These are phyloP conservation scores for Tachina lurida DNA, from an alignment of 2,888 invertebrate species.

Conservation along the genomic window DNA sequence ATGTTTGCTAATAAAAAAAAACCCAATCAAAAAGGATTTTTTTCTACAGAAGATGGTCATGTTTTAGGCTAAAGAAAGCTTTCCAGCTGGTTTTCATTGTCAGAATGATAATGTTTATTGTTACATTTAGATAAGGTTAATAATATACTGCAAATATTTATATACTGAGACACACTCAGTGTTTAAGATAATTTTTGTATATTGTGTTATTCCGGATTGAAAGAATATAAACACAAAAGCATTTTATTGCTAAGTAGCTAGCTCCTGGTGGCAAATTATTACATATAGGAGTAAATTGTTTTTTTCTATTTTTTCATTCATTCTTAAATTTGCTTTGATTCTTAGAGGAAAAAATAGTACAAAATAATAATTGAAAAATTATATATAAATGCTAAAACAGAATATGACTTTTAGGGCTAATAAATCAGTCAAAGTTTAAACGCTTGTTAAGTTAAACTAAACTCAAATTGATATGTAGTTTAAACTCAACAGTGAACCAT, in stretches of 20 bases:
- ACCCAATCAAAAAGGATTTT: neutral
- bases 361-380: too few species aligned
- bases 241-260: constrained; percentile 42
- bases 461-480: too few species aligned
- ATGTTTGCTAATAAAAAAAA: too few species aligned
- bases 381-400: too few species aligned
- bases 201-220: neutral
- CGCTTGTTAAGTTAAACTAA: too few species aligned
- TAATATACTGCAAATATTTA: neutral
- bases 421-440: too few species aligned
- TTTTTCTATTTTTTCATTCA: too few species aligned
- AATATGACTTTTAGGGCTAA: too few species aligned
- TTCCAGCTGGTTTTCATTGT: neutral
- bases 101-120: constrained; percentile 6
- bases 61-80: neutral
- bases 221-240: constrained; percentile 25
- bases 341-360: too few species aligned
- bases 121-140: constrained; percentile 9
- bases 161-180: neutral
- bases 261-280: constrained; percentile 30
- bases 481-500: too few species aligned
- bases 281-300: too few species aligned
- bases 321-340: too few species aligned
- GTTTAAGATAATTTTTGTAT: neutral
- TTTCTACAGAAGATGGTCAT: neutral